Percentiles rank a stretch among this genome's conserved stretches.
These are phyloP conservation scores for Drosophila vallismaia DNA, from an alignment of 2,888 invertebrate genomes.

Conservation along the genomic window DNA sequence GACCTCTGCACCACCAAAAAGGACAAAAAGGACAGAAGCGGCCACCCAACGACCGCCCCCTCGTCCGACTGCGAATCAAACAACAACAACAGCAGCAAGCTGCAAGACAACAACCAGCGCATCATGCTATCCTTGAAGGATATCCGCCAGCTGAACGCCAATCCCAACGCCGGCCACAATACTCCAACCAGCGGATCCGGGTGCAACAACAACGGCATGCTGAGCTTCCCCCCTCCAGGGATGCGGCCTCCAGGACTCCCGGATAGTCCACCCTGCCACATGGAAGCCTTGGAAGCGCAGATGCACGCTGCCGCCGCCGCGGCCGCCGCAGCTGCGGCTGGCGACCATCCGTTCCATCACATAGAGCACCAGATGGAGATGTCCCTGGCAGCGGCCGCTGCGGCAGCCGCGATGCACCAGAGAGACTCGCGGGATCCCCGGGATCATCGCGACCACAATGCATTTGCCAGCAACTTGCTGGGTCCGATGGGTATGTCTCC, in stretches of 20 bases:
- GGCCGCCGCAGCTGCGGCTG: constrained; percentile 71
- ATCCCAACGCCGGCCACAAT: constrained; percentile 69
- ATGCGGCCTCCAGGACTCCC: constrained; percentile 69
- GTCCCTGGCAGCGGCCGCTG: constrained; percentile 83
- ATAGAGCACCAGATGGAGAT: constrained; percentile 84
- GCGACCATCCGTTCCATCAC: constrained; percentile 82
- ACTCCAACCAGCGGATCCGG: constrained; percentile 59
- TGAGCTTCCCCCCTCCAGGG: constrained; percentile 76
- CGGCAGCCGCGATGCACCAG: constrained; percentile 82
- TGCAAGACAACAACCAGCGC: constrained; percentile 83
- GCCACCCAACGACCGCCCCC: constrained; percentile 14
- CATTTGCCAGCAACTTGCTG: constrained; percentile 81
- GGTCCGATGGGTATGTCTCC: constrained; percentile 82
- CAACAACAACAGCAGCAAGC: constrained; percentile 73
- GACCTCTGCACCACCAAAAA: constrained; percentile 83
- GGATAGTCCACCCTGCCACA: constrained; percentile 81
- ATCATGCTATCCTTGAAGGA: constrained; percentile 84
- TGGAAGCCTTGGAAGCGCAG: constrained; percentile 81
- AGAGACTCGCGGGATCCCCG: constrained; percentile 76
- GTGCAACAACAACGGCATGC: constrained; percentile 56
- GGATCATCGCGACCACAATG: constrained; percentile 79
- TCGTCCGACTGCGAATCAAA: constrained; percentile 66
- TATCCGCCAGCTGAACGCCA: constrained; percentile 83
- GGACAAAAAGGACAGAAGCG: constrained; percentile 61
- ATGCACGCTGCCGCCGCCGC: constrained; percentile 83